Conservation (phyloP, 1,140 invertebrate genomes). For the Catajapyx aquilonaris region DNA sequence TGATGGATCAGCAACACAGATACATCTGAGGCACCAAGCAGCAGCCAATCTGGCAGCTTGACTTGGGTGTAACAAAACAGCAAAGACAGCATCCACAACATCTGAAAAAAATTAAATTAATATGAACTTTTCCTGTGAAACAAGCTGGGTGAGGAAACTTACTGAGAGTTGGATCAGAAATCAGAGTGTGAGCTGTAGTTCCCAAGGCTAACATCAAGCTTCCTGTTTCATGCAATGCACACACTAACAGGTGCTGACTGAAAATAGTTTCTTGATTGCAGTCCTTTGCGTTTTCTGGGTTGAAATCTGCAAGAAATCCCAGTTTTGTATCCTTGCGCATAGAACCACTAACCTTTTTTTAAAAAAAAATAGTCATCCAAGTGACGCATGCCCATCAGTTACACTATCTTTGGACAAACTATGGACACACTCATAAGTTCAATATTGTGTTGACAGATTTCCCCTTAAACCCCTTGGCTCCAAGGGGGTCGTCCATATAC, state of each 20-base stretch:
- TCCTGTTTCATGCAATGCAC: slow-evolving; percentile 81
- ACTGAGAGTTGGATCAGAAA: slow-evolving; percentile 69
- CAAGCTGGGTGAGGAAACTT: too few relatives aligned
- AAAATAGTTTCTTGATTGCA: slow-evolving; percentile 75
- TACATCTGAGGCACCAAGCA: slow-evolving; percentile 81
- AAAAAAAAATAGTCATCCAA: too few relatives aligned
- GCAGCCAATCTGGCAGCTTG: slow-evolving; percentile 75
- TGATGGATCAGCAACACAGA: slow-evolving; percentile 80
- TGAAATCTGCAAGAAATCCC: slow-evolving; percentile 42
- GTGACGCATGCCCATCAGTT: too few relatives aligned
- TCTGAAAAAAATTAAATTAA: slow-evolving; percentile 11
- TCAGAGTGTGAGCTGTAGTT: slow-evolving; percentile 70
- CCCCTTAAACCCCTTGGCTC: too few relatives aligned
- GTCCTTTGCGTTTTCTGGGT: slow-evolving; percentile 64
- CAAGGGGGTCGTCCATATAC: too few relatives aligned
- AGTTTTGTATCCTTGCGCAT: too few relatives aligned
- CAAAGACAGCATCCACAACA: slow-evolving; percentile 37
- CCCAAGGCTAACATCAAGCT: slow-evolving; percentile 65
- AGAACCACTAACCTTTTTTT: too few relatives aligned
- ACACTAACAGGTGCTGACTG: slow-evolving; percentile 83
- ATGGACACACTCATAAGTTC: too few relatives aligned
- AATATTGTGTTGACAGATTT: too few relatives aligned
- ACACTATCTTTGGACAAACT: too few relatives aligned
- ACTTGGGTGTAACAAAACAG: slow-evolving; percentile 80
- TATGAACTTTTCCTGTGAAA: too few relatives aligned